Evolutionary conservation across 2,888 invertebrate species (phyloP).

Genomic region (Drosophila crucigera): DNA sequence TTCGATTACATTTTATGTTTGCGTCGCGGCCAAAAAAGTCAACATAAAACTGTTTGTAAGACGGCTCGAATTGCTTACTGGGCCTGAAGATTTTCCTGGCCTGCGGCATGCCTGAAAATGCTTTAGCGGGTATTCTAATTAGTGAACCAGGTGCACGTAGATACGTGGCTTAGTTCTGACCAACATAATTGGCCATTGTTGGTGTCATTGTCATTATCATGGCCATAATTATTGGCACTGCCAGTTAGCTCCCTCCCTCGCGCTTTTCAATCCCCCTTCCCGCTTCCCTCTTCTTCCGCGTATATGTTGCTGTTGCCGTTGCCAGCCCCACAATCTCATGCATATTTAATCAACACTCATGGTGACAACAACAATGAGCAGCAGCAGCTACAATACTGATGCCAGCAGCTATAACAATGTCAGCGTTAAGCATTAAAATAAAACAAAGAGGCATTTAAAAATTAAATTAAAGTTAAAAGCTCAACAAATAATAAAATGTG

Average conservation of each 20-base stretch:
- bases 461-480: constrained; percentile 81
- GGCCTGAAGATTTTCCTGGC: background rate
- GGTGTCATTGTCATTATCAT: constrained; percentile 76
- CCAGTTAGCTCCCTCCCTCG: constrained; percentile 1
- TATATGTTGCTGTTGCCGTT: background rate
- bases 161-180: constrained; percentile 34
- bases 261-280: background rate
- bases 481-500: constrained; percentile 72
- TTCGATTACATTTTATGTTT: constrained; percentile 11
- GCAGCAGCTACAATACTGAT: constrained; percentile 24
- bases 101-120: constrained; percentile 10
- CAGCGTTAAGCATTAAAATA: constrained; percentile 61
- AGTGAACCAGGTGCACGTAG: constrained; percentile 13
- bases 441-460: constrained; percentile 73
- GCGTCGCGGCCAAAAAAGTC: background rate
- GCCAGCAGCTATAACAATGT: constrained; percentile 20
- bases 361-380: constrained; percentile 45
- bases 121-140: constrained; percentile 54
- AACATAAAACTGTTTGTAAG: background rate
- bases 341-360: constrained; percentile 70
- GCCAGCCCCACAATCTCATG: constrained; percentile 52
- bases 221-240: constrained; percentile 57
- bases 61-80: constrained; percentile 3
- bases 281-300: too few species aligned
- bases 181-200: constrained; percentile 58